Base-by-base conservation (phyloP, 2,888 invertebrate species). In the Drosophila prostipennis region DNA sequence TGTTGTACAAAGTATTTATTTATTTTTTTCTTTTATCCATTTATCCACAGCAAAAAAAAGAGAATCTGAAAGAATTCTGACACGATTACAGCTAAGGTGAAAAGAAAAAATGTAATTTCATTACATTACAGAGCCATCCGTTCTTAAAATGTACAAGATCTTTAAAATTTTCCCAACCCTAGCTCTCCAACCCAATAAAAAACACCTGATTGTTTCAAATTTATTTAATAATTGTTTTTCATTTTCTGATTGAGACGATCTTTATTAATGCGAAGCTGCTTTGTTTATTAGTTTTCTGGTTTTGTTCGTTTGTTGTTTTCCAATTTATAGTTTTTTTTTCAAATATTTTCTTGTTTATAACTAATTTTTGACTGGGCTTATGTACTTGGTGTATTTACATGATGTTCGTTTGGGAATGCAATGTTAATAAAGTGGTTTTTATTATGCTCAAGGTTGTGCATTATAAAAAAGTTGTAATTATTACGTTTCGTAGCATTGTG, bases 231-330 rank as follows among this genome's bases (percentile, higher is more conserved):
- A 58, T 58, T 26, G 23, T 37, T 43, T 46, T 70, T 80, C 34
- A 63, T 70, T 74, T 78, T 74, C 51, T 61, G 57, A 59, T 74
- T 86, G 79, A 77, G 87, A 80, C 76, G 74, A 82, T 82, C 60
- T 77, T 84, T 79, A 80, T 79, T 79, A 79, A 78, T 80, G 84
- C 84, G 70, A 84, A 84, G 78, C 87, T 79, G 73, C 56, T 60
- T 57, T 63, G 72, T 71, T 68, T 65, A 36, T 72, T 68, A 49
- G 54, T 67, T 67, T 64, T 69, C 45, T 16, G 14, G 49, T 67
- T 57, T 49, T 57, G 49, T 72, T 70, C 48, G 72, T 56, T 39
- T 54, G 55, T 81, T 39, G 60, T 74, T 60, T 70, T 79, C 59
- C 45, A 52, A 53, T 56, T 60, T 63, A 69, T 59, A 34, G 40